A percentile compares a stretch with the other conserved stretches of the same genome.
phyloP scores from a whole-genome alignment of 37 sponge, comb jelly and placozoan species.

The Crambe crambe region DNA sequence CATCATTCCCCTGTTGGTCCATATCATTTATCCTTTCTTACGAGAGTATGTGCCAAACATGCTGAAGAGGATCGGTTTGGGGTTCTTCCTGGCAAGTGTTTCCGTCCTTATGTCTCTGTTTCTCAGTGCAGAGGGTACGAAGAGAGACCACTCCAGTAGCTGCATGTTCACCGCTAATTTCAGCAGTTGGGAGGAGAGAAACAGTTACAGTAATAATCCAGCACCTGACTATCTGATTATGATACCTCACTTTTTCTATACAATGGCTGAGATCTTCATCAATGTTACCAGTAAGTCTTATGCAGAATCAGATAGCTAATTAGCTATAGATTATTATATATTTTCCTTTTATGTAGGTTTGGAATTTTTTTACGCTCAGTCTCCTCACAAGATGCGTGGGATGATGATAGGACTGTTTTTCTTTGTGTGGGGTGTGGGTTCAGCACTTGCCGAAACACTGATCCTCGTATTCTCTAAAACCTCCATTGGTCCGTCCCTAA shows the following conservation, averaged over 20 bases:
- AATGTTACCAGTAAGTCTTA: constrained; percentile 16
- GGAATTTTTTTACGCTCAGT: constrained; percentile 62
- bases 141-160: not conserved
- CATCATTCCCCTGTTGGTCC: not conserved
- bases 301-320: too few relatives aligned
- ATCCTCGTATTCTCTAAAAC: not conserved
- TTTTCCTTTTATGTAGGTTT: constrained; percentile 25
- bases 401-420: constrained; percentile 50
- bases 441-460: constrained; percentile 14
- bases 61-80: constrained; percentile 28
- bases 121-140: not conserved
- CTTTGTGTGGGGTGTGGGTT: constrained; percentile 29
- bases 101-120: not conserved
- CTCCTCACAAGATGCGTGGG: constrained; percentile 54
- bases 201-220: not conserved
- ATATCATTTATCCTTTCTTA: constrained; percentile 6
- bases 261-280: constrained; percentile 26
- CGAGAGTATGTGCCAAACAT: constrained; percentile 27
- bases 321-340: too few relatives aligned
- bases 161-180: constrained; percentile 1
- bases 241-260: constrained; percentile 3
- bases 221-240: not conserved
- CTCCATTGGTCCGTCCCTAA: not conserved
- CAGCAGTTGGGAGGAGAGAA: not conserved
- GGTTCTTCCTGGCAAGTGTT: constrained; percentile 1